These are phyloP conservation scores for Marasmarcha lunaedactyla DNA, from an alignment of 2,888 invertebrate species.

Conservation along the genomic window DNA sequence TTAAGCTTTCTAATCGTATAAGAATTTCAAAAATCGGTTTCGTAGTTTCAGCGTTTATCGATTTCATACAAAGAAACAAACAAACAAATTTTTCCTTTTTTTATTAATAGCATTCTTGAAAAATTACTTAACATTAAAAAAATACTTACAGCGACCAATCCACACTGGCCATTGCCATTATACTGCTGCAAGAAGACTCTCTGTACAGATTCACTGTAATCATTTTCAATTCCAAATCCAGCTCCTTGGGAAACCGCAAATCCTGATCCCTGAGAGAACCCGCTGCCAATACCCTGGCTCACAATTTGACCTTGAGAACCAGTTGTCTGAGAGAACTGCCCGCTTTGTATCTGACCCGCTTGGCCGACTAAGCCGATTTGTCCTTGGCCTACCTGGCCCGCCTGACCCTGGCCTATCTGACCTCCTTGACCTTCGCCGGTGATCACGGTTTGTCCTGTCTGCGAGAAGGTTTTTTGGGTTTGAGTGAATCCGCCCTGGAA, in stretches of 20 bases:
- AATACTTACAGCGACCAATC: constrained; percentile 46
- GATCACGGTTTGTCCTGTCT: constrained; percentile 12
- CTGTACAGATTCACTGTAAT: constrained; percentile 32
- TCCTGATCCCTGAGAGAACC: constrained; percentile 15
- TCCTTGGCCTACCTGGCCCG: constrained; percentile 13
- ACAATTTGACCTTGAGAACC: constrained; percentile 19
- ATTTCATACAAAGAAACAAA: no score
- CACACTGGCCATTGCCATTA: constrained; percentile 42
- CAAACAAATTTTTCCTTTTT: no score
- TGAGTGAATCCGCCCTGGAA: constrained; percentile 4
- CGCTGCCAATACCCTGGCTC: constrained; percentile 19
- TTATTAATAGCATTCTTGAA: no score
- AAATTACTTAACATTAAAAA: no score
- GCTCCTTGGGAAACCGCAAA: constrained; percentile 21
- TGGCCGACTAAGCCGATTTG: constrained; percentile 11
- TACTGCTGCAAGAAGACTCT: constrained; percentile 40
- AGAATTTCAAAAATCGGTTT: no score
- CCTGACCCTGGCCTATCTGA: constrained; percentile 11
- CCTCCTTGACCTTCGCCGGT: constrained; percentile 12
- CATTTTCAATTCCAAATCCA: constrained; percentile 31
- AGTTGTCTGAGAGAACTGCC: constrained; percentile 15
- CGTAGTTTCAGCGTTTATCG: no score
- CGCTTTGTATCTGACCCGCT: constrained; percentile 18
- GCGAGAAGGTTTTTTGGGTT: constrained; percentile 6
- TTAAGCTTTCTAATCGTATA: no score